Conservation (phyloP, 2,113 vertebrate species). For the Cephalopterus ornatus region DNA sequence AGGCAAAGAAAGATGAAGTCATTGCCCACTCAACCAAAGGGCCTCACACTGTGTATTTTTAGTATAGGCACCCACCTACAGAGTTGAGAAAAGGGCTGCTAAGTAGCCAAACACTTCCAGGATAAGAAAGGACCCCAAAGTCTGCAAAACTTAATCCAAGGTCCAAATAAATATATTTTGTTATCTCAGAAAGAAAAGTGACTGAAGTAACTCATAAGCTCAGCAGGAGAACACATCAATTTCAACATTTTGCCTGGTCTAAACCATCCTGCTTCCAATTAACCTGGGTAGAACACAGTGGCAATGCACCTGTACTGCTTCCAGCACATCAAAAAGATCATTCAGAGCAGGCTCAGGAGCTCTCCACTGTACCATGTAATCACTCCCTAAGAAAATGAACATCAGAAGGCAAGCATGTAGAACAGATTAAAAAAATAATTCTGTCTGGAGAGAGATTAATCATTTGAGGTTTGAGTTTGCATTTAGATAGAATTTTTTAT, state of each 20-base stretch:
- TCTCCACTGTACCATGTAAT: neutral
- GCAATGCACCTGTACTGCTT: neutral
- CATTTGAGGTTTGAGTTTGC: neutral
- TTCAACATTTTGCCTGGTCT: neutral
- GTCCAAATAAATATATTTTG: neutral
- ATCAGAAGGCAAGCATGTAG: neutral
- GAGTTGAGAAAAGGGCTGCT: neutral
- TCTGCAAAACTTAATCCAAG: neutral
- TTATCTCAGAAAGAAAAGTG: neutral
- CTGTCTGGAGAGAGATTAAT: neutral
- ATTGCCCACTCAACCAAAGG: neutral
- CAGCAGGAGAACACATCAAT: neutral
- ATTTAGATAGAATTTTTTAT: neutral
- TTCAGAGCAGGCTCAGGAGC: neutral
- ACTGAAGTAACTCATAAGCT: neutral
- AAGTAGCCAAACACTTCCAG: neutral
- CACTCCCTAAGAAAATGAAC: neutral
- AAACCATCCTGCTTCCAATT: neutral
- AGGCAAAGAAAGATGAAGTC: neutral
- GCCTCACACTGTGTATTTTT: neutral
- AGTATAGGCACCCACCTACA: neutral
- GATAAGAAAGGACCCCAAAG: neutral
- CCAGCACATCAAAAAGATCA: neutral
- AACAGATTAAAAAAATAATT: constrained; percentile 1
- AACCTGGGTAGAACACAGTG: neutral